A percentile compares a stretch with the other conserved stretches of the same genome.
Evolutionary conservation across 2,113 vertebrate genomes (phyloP).

Genomic region (Ceyx melanurus): DNA sequence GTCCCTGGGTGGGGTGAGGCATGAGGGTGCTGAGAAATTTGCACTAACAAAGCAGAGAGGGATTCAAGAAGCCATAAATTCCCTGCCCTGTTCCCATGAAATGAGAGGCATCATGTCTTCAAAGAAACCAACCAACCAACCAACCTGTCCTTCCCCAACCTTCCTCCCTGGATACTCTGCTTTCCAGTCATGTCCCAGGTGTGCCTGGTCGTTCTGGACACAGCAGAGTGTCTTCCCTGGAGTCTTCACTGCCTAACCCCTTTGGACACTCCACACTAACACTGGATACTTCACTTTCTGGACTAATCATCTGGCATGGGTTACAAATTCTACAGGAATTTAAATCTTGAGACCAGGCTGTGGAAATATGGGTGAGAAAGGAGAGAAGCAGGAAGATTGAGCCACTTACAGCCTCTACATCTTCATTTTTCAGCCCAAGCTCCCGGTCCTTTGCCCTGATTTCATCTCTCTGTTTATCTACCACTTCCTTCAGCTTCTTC

Average conservation of each 20-base stretch:
- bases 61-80: not conserved
- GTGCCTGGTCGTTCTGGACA: not conserved
- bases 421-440: conserved; percentile 85
- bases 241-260: not conserved
- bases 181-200: not conserved
- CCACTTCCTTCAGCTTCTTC: conserved; percentile 88
- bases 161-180: not conserved
- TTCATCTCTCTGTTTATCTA: conserved; percentile 91
- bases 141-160: not conserved
- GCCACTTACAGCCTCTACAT: conserved; percentile 87
- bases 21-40: not conserved
- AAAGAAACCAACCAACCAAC: not conserved
- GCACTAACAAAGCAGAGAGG: not conserved
- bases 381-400: not conserved
- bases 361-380: not conserved
- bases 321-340: not conserved
- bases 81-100: not conserved
- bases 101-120: not conserved
- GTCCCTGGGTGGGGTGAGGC: not conserved
- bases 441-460: conserved; percentile 89
- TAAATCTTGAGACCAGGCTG: not conserved
- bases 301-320: not conserved
- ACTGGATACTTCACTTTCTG: not conserved
- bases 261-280: not conserved
- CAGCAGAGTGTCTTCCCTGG: not conserved